A percentile compares a stretch with the other conserved stretches of the same genome.
phyloP scores from a whole-genome alignment of 2,888 invertebrate genomes.

The Ectropis crepuscularia region DNA sequence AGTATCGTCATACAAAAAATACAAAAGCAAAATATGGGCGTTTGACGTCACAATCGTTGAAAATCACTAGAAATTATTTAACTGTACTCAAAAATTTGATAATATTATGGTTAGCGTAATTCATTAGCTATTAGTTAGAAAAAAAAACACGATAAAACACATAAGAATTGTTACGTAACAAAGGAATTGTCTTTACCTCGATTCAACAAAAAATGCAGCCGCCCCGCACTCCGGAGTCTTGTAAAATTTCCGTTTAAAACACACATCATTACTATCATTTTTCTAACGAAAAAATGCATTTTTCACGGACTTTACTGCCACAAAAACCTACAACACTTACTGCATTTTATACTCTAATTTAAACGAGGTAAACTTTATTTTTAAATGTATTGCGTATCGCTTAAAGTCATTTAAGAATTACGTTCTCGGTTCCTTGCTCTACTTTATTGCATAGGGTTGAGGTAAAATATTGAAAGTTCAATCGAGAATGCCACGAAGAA shows the following conservation, averaged over 20 bases:
- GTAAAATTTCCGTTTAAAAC: slow-evolving; percentile 84
- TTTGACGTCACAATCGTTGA: too few species aligned
- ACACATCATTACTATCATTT: slow-evolving; percentile 80
- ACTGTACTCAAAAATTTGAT: too few species aligned
- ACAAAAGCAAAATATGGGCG: too few species aligned
- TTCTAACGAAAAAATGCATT: slow-evolving; percentile 78
- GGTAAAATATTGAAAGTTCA: slow-evolving; percentile 49
- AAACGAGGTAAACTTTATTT: slow-evolving; percentile 46
- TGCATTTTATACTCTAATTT: slow-evolving; percentile 49
- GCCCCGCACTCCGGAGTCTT: slow-evolving; percentile 65
- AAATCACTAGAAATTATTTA: too few species aligned
- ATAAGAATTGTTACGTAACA: slow-evolving; percentile 55
- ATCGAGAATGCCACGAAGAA: slow-evolving; percentile 45
- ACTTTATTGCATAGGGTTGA: slow-evolving; percentile 76
- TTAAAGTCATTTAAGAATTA: slow-evolving; percentile 56
- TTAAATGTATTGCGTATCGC: slow-evolving; percentile 40
- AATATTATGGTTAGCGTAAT: too few species aligned
- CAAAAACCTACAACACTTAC: slow-evolving; percentile 42
- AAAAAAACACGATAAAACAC: slow-evolving; percentile 30
- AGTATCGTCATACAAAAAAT: too few species aligned
- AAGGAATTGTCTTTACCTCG: slow-evolving; percentile 69
- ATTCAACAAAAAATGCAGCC: slow-evolving; percentile 71
- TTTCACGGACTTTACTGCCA: slow-evolving; percentile 46
- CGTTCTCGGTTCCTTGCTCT: slow-evolving; percentile 67
- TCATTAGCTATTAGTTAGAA: neutral